Base-by-base conservation (phyloP, 2,888 invertebrate genomes). In the Phortica okadai region DNA sequence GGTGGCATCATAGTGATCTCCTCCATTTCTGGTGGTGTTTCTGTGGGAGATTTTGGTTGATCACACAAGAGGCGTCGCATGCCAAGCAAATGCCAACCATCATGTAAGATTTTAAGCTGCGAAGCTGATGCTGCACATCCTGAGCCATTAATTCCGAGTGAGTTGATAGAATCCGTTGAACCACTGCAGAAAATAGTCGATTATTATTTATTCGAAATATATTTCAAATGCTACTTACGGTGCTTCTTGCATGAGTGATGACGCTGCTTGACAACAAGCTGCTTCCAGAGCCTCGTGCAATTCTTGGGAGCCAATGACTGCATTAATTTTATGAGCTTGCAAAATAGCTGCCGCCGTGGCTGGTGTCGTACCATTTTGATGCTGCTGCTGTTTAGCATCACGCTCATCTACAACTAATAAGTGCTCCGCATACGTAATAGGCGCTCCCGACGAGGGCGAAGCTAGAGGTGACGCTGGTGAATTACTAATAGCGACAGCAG, bases 11-110 rank as follows among this genome's bases (percentile, higher is more conserved):
- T 90, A 50, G 83, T 82, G 6, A 81, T 82, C 70, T 88, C 85
- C 54, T 85, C 85, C 85, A 85, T 88, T 58, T 90, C 89, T 7
- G 90, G 89, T 1, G 89, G 88, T 58, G 92, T 90, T 80, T 91
- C 92, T 56, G 91, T 90, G 41, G 92, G 91, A 16, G 92, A 91
- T 82, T 92, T 92, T n/a, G 92, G 92, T 79, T 91, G 91, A 80
- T 91, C 92, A 74, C 89, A 90, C 77, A 91, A 91, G 77, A 91
- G 89, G 74, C 90, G 90, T 44, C 90, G 90, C 79, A 90, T 88
- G 45, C 88, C 86, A 69, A 89, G 88, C 79, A 91, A 89, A 73
- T 91, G 90, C 84, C 91, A 91, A 44, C 91, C 90, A 77, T 91
- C 90, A 80, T 91, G 89, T 14, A 92, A 84, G 80, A 91, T 88